Evolutionary conservation across 2,888 invertebrate species (phyloP), one percentile per base, ranked within the genome.

Genomic region (Priocnemis perturbator): DNA sequence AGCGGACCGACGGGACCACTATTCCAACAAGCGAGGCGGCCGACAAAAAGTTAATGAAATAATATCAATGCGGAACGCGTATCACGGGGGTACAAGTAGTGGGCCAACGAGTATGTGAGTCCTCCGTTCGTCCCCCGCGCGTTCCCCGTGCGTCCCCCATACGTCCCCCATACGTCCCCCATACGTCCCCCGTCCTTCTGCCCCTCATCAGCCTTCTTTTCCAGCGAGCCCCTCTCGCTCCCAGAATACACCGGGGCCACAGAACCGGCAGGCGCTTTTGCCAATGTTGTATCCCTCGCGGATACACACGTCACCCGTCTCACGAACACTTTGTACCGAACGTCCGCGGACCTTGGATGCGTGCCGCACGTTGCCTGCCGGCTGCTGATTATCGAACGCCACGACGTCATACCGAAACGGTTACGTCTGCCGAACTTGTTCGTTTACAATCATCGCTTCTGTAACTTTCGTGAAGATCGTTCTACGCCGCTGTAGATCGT

Each of bases 1-100:
- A 70, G 76, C 78, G 73, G 65, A 72, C 67, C 77, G 74, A 74
- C 78, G 72, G 72, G 79, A 76, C 80, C 84, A 81, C 82, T 81
- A 82, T 82, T 80, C 77, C 79, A 79, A 82, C 82, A 78, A 81
- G 76, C 76, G 73, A 60, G 77, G 76, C 76, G 76, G 77, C 71
- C 76, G 70, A 82, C 81, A 88, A 88, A 87, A 87, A 84, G 85
- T 84, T 88, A 88, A 88, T 88, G 87, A 87, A 88, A 88, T 87
- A 87, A 88, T 88, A 88, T 87, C 84, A 85, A 88, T 88, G 87
- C 88, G 84, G 82, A 84, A 83, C 87, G 87, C 87, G 88, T 88
- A 86, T 85, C 85, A 83, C 85, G 84, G 85, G 86, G 85, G 83
- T 85, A 85, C 87, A 84, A 84, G 82, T 84, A 85, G 82, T 84